A percentile compares a stretch with the other conserved stretches of the same genome.
Conservation (phyloP, 2,113 vertebrate species). For the Tyrannus savana region DNA sequence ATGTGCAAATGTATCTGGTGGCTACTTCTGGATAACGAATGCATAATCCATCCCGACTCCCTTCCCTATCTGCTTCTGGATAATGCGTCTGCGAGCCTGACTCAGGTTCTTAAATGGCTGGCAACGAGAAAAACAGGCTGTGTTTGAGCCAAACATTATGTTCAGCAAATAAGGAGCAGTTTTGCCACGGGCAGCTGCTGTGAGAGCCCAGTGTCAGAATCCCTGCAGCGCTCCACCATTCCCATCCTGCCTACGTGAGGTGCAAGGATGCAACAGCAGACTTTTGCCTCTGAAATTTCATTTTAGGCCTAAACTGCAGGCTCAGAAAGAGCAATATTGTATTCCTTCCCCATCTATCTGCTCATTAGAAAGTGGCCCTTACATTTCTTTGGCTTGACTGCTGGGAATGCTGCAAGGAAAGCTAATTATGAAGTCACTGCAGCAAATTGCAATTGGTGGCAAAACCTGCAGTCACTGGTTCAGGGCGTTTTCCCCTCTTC, state of each 20-base stretch:
- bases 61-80: not conserved
- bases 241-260: not conserved
- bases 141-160: conserved; percentile 10
- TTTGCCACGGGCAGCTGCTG: not conserved
- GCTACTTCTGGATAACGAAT: not conserved
- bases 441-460: not conserved
- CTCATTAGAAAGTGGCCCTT: not conserved
- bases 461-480: not conserved
- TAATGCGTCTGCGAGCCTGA: not conserved
- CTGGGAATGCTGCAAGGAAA: not conserved
- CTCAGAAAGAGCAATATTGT: not conserved
- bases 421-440: not conserved
- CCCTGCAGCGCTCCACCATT: accelerated
- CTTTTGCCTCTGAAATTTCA: not conserved
- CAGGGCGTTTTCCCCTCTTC: not conserved
- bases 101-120: conserved; percentile 17
- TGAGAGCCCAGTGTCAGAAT: not conserved
- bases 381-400: not conserved
- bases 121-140: not conserved
- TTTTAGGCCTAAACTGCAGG: not conserved
- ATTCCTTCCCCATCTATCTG: not conserved
- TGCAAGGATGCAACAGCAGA: not conserved
- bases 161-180: conserved; percentile 30
- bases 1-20: not conserved
- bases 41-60: not conserved